phyloP scores from a whole-genome alignment of 2,797 vertebrate species.

The Garrulus glandarius region DNA sequence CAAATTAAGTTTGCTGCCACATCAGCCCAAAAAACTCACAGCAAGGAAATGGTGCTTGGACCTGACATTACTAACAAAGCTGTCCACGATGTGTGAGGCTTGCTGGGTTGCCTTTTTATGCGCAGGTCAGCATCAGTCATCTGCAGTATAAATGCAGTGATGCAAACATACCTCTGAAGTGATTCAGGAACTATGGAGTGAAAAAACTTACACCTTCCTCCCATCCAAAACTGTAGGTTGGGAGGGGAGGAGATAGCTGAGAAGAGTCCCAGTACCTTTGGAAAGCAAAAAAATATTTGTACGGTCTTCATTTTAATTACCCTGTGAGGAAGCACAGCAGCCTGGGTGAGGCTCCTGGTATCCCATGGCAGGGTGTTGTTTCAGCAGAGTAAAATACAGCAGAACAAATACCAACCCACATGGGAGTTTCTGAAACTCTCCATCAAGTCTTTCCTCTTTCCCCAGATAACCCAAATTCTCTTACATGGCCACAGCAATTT shows the following conservation, averaged over 20 bases:
- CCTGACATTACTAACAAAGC: background rate
- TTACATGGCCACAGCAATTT: background rate
- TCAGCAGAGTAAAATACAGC: background rate
- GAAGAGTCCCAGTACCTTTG: background rate
- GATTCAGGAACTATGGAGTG: background rate
- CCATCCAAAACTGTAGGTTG: background rate
- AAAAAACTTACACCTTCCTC: background rate
- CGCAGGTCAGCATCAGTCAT: background rate
- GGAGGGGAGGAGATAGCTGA: background rate
- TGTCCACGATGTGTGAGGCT: background rate
- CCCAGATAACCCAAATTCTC: background rate
- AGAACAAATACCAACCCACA: background rate
- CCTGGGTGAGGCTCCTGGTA: background rate
- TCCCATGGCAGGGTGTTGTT: background rate
- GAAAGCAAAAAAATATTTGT: background rate
- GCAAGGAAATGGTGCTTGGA: background rate
- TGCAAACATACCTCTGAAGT: background rate
- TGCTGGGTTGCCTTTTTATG: accelerated
- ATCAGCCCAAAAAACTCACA: background rate
- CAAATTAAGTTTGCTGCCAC: background rate
- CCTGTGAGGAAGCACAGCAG: background rate
- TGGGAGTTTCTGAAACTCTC: background rate
- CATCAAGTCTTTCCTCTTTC: background rate
- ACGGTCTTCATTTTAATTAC: background rate
- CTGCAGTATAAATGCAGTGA: background rate